Evolutionary conservation across 1,140 invertebrate genomes (phyloP), one percentile per base, ranked within the genome.

Genomic region (Pararge aegeria): DNA sequence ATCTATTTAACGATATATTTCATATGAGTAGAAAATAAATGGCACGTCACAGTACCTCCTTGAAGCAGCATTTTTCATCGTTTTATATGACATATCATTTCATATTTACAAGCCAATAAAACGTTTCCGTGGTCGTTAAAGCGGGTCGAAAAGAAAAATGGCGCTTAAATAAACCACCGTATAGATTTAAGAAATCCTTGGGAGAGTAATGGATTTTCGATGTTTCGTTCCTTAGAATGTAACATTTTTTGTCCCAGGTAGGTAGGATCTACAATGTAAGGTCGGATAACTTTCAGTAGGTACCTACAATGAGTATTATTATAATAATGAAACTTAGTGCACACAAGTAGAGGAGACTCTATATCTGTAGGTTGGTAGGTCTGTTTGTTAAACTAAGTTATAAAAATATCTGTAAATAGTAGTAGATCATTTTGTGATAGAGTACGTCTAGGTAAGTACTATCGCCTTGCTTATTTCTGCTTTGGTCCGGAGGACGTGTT

Each of bases 71-170:
- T 46, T 46, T 46, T 46, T 46, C 42, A 46, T 46, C 42, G 42
- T 46, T 46, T 46, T 46, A 46, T 46, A 19, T 46, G 42, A 46
- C 42, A 46, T 20, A 46, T 46, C 42, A 10, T 46, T 46, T 46
- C 19, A 46, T 46, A 46, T 46, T 46, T 46, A 46, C 42, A 46
- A 46, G 18, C 42, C 42, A 46, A 46, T 46, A 20, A 46, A 46
- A 46, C 42, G 42, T 46, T 46, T 46, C 42, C 42, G 3, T 46
- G 15, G 16, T 5, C 19, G 42, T 46, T 46, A 20, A 46, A 46
- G 42, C 42, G 42, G 10, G 0, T 1, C 38, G 13, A 6, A 40
- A 20, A 46, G 42, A 46, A 20, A 20, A 46, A 46, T 20, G 42
- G 19, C 19, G 42, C 42, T 20, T 46, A 46, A 46, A 46, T 20